Evolutionary conservation across 2,888 invertebrate genomes (phyloP).

Genomic region (Clepsis dumicolana): DNA sequence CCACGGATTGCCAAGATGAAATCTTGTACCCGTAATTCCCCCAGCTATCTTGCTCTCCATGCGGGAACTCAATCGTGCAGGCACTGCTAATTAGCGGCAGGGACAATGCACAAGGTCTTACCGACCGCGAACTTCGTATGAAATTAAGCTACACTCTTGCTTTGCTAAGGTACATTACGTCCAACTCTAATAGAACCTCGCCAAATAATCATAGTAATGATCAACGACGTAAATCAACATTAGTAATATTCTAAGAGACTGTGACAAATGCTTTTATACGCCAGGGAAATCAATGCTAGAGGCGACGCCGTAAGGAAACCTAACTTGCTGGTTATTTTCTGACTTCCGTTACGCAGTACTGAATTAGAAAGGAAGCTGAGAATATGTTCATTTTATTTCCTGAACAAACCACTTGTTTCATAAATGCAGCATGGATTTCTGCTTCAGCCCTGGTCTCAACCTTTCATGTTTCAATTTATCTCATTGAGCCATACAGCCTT

Average conservation of each 20-base stretch:
- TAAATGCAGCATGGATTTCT: conserved; percentile 22
- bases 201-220: neutral
- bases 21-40: no score
- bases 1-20: no score
- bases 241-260: conserved; percentile 33
- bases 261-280: conserved; percentile 61
- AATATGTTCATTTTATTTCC: conserved; percentile 12
- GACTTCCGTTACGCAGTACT: conserved; percentile 34
- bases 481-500: conserved; percentile 33
- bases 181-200: neutral
- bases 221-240: neutral
- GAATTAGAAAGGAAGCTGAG: conserved; percentile 9
- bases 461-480: conserved; percentile 37
- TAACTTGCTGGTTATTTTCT: conserved; percentile 50
- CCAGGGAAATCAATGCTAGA: conserved; percentile 63
- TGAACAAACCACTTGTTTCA: neutral
- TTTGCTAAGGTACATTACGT: neutral
- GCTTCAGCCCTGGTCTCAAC: conserved; percentile 10
- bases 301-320: conserved; percentile 50
- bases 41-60: no score
- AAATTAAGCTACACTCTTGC: no score
- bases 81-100: no score
- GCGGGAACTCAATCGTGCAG: no score
- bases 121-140: no score
- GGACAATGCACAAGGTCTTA: no score